Evolutionary conservation across 2,888 invertebrate species (phyloP).

Genomic region (Dinocampus coccinellae): DNA sequence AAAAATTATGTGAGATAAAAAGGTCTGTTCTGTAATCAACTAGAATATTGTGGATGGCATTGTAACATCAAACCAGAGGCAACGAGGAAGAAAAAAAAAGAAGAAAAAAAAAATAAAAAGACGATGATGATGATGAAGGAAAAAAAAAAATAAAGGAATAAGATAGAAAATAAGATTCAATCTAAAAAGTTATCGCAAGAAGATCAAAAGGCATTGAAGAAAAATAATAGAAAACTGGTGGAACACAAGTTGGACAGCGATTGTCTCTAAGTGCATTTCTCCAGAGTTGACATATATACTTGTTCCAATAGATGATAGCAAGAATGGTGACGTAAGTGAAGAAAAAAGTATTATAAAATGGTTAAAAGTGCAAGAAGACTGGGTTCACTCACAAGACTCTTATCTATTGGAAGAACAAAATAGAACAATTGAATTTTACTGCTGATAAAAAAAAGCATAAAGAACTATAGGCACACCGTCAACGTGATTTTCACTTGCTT

Average conservation of each 20-base stretch:
- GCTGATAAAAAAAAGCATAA: constrained; percentile 30
- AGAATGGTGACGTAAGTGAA: not conserved
- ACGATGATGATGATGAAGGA: too few relatives aligned
- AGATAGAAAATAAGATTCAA: not conserved
- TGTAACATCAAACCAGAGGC: not conserved
- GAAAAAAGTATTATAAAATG: constrained; percentile 12
- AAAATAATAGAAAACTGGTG: too few relatives aligned
- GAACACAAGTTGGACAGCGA: too few relatives aligned
- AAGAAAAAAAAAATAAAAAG: too few relatives aligned
- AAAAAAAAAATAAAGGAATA: not conserved
- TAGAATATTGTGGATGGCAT: too few relatives aligned
- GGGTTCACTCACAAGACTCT: constrained; percentile 48
- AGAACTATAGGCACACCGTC: constrained; percentile 19
- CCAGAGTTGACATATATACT: too few relatives aligned
- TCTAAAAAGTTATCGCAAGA: too few relatives aligned
- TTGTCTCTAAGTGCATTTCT: too few relatives aligned
- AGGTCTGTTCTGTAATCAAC: constrained; percentile 3
- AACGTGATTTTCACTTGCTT: constrained; percentile 43
- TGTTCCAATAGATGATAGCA: too few relatives aligned
- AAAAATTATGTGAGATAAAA: constrained; percentile 9
- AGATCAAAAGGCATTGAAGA: too few relatives aligned
- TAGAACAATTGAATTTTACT: constrained; percentile 47
- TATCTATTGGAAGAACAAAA: constrained; percentile 46
- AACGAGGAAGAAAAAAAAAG: too few relatives aligned
- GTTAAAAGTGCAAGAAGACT: constrained; percentile 35